Percentiles rank a stretch among this genome's conserved stretches.
Conservation (phyloP, 2,113 vertebrate genomes). For the Solea solea region DNA sequence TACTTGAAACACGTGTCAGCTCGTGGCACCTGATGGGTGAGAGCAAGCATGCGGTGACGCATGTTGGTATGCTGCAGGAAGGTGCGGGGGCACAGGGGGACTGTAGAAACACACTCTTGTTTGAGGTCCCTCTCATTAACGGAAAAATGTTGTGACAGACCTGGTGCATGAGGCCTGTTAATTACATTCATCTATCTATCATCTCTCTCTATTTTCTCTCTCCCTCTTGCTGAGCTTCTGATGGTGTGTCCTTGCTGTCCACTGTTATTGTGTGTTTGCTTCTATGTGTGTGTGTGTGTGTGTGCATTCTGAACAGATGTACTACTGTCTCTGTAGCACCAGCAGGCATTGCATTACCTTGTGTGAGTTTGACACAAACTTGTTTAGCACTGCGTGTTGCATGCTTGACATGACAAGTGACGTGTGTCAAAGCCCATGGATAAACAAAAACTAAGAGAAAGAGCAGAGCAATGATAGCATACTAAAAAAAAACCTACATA, state of each 20-base stretch:
- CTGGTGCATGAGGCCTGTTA: constrained; percentile 48
- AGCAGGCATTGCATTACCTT: constrained; percentile 56
- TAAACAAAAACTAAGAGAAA: constrained; percentile 14
- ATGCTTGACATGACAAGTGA: constrained; percentile 57
- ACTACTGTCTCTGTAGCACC: constrained; percentile 53
- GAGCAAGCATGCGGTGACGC: constrained; percentile 34
- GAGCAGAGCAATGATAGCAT: background rate
- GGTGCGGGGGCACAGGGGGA: constrained; percentile 20
- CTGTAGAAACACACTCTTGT: constrained; percentile 26
- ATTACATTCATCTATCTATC: constrained; percentile 53
- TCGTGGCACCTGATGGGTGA: constrained; percentile 31
- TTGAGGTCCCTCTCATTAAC: constrained; percentile 45
- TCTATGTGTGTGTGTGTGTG: constrained; percentile 2
- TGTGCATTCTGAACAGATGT: constrained; percentile 59
- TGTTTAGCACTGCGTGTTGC: constrained; percentile 47
- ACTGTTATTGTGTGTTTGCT: constrained; percentile 15
- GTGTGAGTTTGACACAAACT: constrained; percentile 42
- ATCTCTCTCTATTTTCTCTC: constrained; percentile 40
- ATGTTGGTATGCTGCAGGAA: constrained; percentile 31
- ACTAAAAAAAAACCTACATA: too few species aligned
- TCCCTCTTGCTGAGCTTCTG: constrained; percentile 29
- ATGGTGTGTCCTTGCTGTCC: constrained; percentile 42
- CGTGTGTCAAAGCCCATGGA: constrained; percentile 44
- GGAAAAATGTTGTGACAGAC: constrained; percentile 45
- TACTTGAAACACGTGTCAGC: constrained; percentile 38